These are phyloP conservation scores for Ctenochaetus hawaiiensis DNA, from an alignment of 2,797 vertebrate species.

Conservation along the genomic window DNA sequence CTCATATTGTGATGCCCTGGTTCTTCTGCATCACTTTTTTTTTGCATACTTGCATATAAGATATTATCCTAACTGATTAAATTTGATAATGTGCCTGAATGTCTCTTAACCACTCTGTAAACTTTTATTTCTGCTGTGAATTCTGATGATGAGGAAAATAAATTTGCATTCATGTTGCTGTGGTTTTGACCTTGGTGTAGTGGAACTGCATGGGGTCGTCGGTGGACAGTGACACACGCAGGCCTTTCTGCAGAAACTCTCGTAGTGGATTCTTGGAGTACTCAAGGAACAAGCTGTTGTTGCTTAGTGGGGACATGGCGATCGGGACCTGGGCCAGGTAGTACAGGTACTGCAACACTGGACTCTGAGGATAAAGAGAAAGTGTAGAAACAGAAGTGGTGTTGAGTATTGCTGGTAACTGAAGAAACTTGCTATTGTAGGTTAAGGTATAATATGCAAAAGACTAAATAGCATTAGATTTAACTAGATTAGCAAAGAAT, in stretches of 20 bases:
- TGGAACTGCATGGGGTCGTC: constrained; percentile 99
- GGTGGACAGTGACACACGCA: constrained; percentile 94
- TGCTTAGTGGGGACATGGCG: constrained; percentile 98
- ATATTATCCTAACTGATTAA: not conserved
- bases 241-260: constrained; percentile 96
- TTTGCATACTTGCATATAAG: no score
- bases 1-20: not conserved
- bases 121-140: not conserved
- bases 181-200: constrained; percentile 93
- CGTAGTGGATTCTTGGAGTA: constrained; percentile 96
- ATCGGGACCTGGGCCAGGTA: constrained; percentile 97
- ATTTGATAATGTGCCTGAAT: not conserved
- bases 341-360: constrained; percentile 96
- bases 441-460: not conserved
- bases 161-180: not conserved
- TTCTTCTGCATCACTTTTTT: no score
- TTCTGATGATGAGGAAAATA: not conserved
- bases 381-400: not conserved
- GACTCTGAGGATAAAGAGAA: constrained; percentile 87
- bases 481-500: no score
- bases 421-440: not conserved
- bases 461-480: no score
- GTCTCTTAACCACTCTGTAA: not conserved
- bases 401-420: not conserved
- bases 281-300: constrained; percentile 97